These are phyloP conservation scores for Hyposoter dolosus DNA, from an alignment of 2,888 invertebrate genomes.

Conservation along the genomic window DNA sequence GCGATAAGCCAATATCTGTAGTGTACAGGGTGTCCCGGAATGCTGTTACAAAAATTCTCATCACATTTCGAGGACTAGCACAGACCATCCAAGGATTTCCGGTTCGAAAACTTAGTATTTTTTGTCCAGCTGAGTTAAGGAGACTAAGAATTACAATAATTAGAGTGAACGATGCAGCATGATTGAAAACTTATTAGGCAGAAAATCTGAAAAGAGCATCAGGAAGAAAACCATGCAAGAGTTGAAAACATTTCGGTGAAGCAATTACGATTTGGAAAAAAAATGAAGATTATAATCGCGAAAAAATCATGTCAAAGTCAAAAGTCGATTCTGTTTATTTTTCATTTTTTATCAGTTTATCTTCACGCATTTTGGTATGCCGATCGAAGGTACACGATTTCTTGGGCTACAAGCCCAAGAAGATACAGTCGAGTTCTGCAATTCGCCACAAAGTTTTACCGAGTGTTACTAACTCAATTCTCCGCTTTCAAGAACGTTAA, in stretches of 20 bases:
- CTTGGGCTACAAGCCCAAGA: not conserved
- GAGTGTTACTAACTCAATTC: not conserved
- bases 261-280: not conserved
- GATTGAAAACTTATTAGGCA: not conserved
- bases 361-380: not conserved
- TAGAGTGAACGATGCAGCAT: no score
- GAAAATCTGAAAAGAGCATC: not conserved
- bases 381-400: constrained; percentile 15
- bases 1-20: constrained; percentile 9
- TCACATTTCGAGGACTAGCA: not conserved
- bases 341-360: not conserved
- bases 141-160: no score
- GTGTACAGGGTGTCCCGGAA: not conserved
- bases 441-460: constrained; percentile 2
- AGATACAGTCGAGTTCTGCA: not conserved
- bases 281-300: not conserved
- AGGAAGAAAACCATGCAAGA: not conserved
- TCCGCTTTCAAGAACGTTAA: not conserved
- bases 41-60: not conserved
- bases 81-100: not conserved
- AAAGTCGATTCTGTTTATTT: not conserved
- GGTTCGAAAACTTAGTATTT: not conserved
- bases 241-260: not conserved
- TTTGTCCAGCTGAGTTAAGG: not conserved
- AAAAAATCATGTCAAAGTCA: not conserved